These are phyloP conservation scores for Lepidocolaptes lacrymiger DNA, from an alignment of 2,797 vertebrate species.

Conservation along the genomic window DNA sequence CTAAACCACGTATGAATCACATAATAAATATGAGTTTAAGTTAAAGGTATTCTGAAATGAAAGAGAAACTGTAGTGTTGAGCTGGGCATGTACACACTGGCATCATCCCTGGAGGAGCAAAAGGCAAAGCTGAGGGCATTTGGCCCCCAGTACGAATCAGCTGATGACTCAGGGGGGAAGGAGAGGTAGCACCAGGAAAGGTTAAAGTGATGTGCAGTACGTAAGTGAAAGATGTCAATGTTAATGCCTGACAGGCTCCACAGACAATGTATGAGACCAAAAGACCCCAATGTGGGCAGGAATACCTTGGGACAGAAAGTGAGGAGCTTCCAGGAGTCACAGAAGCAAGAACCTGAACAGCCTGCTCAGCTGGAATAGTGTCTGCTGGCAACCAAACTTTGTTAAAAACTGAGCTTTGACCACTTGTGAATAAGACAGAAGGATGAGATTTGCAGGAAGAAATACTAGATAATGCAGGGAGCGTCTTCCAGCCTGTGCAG, in stretches of 20 bases:
- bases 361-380: background rate
- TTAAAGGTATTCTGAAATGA: background rate
- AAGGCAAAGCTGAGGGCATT: background rate
- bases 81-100: accelerated
- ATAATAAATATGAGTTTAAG: background rate
- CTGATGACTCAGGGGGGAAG: background rate
- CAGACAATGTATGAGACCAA: background rate
- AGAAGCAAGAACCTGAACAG: background rate
- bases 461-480: background rate
- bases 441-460: background rate
- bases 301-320: background rate
- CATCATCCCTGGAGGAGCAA: background rate
- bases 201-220: background rate
- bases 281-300: background rate
- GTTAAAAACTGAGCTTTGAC: background rate
- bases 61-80: background rate
- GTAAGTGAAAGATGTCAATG: background rate
- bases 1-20: background rate
- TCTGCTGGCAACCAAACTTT: background rate
- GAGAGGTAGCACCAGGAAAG: background rate
- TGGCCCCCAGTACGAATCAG: accelerated
- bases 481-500: background rate
- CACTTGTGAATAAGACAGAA: background rate
- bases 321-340: background rate
- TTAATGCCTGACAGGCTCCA: background rate